Conservation (phyloP, 2,797 vertebrate species). For the Acanthurus leucopareius region DNA sequence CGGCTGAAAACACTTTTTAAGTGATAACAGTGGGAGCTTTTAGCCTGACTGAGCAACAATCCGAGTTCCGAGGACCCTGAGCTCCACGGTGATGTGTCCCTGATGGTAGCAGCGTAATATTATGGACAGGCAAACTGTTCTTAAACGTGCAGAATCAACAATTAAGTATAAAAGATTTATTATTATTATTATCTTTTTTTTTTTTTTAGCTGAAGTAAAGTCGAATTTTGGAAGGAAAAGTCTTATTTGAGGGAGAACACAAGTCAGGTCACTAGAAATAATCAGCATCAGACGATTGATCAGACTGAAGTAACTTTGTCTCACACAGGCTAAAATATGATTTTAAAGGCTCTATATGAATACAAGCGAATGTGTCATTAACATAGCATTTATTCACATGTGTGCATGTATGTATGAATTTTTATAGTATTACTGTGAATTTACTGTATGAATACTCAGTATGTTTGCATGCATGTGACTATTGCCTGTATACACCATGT, state of each 20-base stretch:
- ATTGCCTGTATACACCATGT: neutral
- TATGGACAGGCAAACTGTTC: neutral
- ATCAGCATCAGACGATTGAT: neutral
- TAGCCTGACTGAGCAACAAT: too few relatives aligned
- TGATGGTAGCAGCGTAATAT: too few relatives aligned
- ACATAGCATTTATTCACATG: neutral
- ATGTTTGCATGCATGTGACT: neutral
- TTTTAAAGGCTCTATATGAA: neutral
- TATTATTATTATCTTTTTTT: too few relatives aligned
- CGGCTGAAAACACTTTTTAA: conserved; percentile 43
- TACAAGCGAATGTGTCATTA: neutral
- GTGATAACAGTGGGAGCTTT: conserved; percentile 21
- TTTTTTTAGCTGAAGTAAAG: too few relatives aligned
- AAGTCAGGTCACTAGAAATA: neutral
- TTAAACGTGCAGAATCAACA: neutral
- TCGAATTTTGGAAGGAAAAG: neutral
- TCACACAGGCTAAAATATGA: neutral
- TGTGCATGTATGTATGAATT: neutral
- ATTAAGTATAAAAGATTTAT: neutral
- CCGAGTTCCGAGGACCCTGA: neutral
- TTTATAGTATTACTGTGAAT: neutral
- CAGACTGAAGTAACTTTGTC: conserved; percentile 21
- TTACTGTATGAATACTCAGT: neutral
- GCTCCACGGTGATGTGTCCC: neutral
- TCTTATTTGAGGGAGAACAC: neutral